Evolutionary conservation across 2,797 vertebrate species (phyloP), one percentile per base, ranked within the genome.

Genomic region (Buceros bicornis): DNA sequence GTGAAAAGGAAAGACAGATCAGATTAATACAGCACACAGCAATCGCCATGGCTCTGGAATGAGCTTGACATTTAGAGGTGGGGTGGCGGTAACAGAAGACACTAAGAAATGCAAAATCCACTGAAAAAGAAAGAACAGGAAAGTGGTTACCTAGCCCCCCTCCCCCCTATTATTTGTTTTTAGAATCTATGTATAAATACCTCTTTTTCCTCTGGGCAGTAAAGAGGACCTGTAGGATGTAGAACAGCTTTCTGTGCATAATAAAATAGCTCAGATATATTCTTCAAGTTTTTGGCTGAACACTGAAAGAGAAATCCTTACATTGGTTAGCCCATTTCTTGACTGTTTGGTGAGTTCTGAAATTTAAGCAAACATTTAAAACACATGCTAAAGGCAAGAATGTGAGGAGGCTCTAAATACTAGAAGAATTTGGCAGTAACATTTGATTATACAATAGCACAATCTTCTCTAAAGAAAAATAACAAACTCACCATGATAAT

Each of bases 271-370:
- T 99, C 99, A 2, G 99, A 99, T 97, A 99, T 99, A 97, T 99
- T 99, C 98, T 99, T 99, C 98, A 99, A 97, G 96, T 99, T 99
- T 98, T 99, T 99, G 25, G 99, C 99, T 94, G 99, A 99, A 97
- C 99, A 99, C 99, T 99, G 94, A 96, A 97, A 97, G 96, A 73
- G 97, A 93, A 81, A 69, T 91, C 81, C 72, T 76, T 86, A 78
- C 16, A 74, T 29, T 70, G 64, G 79, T 94, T 91, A 90, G 51
- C 14, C 66, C 28, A 42, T 79, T 89, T 69, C 87, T 92, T 82
- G 43, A 84, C 26, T 90, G 24, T 50, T 37, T 51, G 50, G 45
- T 0, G 1, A 56, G 45, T 82, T 83, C 64, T 56, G 60, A 88
- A 86, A 79, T 76, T 62, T 40, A 93, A 87, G 48, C 51, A 89